Evolutionary conservation across 2,888 invertebrate species (phyloP).

Genomic region (Micoletzkya japonica): DNA sequence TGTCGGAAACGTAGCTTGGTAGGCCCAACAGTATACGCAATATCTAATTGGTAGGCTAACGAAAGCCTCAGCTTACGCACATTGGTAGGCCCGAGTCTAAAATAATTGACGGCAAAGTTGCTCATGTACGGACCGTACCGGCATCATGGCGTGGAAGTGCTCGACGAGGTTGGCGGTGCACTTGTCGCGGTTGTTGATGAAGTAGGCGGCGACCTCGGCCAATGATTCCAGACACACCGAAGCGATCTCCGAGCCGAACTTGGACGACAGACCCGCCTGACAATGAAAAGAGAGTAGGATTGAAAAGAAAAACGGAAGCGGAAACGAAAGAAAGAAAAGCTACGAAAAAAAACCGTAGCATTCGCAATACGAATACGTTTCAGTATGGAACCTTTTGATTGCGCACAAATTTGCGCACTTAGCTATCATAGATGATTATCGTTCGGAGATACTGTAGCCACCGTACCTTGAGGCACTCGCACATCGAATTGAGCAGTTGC

Average conservation of each 20-base stretch:
- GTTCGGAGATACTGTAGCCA: neutral
- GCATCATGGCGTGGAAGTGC: constrained; percentile 32
- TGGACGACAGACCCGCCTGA: constrained; percentile 42
- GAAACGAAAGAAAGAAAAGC: neutral
- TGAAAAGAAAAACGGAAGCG: neutral
- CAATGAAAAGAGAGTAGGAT: neutral
- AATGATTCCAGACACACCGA: constrained; percentile 43
- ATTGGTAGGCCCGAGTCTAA: too few relatives aligned
- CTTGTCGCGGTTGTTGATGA: constrained; percentile 28
- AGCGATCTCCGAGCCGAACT: constrained; percentile 47
- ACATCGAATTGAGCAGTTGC: constrained; percentile 61
- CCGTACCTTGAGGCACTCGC: constrained; percentile 57
- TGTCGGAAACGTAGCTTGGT: too few relatives aligned
- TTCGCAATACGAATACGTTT: neutral
- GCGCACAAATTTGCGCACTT: neutral
- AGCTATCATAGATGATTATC: neutral
- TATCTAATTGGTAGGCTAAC: too few relatives aligned
- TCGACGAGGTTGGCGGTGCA: constrained; percentile 24
- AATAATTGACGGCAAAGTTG: too few relatives aligned
- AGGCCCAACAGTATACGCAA: too few relatives aligned
- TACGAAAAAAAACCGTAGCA: neutral
- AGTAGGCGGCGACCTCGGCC: constrained; percentile 31
- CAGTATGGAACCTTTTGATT: neutral
- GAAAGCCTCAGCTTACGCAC: too few relatives aligned
- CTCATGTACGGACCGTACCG: too few relatives aligned